Conservation (phyloP, 1,140 invertebrate genomes). For the Octopus sinensis region DNA sequence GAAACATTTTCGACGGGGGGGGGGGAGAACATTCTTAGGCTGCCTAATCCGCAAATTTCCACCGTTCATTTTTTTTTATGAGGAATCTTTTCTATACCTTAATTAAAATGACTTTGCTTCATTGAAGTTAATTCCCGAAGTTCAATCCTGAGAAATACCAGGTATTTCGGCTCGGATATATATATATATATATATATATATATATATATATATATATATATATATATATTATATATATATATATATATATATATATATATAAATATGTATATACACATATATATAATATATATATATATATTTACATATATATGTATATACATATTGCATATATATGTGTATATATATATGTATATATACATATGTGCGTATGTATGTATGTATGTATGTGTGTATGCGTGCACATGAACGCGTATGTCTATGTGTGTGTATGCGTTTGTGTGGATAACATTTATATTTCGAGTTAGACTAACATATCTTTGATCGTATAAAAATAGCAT, state of each 20-base stretch:
- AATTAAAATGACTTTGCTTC: no score
- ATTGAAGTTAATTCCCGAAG: no score
- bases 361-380: background rate
- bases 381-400: background rate
- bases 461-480: no score
- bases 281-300: background rate
- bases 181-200: slow-evolving; percentile 5
- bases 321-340: background rate
- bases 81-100: no score
- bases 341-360: background rate
- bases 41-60: no score
- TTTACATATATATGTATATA: background rate
- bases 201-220: background rate
- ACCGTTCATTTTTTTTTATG: no score
- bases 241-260: background rate
- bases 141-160: no score
- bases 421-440: background rate
- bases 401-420: background rate
- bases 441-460: background rate
- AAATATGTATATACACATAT: background rate
- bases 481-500: no score
- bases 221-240: background rate
- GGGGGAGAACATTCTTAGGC: no score
- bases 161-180: no score
- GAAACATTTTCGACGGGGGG: no score